Conservation (phyloP, 2,113 vertebrate genomes). For the Phyllopteryx taeniolatus region DNA sequence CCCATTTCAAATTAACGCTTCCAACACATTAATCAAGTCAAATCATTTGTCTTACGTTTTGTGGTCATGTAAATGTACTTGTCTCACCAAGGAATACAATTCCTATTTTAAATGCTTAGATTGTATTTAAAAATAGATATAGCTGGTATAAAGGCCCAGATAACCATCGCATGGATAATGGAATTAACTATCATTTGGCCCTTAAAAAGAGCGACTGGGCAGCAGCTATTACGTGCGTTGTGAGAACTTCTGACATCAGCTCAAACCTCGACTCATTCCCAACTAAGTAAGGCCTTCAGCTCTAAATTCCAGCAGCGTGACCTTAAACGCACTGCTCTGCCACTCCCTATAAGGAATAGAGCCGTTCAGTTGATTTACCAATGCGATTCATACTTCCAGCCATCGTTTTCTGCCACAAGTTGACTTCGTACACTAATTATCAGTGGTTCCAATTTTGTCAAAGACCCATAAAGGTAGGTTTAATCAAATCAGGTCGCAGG, state of each 20-base stretch:
- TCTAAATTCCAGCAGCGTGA: neutral
- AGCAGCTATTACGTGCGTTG: neutral
- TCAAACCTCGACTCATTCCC: neutral
- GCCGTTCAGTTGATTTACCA: neutral
- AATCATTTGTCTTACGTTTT: slow-evolving; percentile 10
- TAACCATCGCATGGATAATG: neutral
- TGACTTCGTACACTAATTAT: neutral
- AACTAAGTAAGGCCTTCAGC: neutral
- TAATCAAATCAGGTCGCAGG: neutral
- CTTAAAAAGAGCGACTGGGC: neutral
- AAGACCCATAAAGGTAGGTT: neutral
- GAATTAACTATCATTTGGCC: neutral
- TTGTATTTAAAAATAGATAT: too few relatives aligned
- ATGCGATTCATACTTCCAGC: neutral
- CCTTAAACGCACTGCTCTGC: neutral
- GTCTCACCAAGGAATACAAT: slow-evolving; percentile 62
- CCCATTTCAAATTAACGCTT: slow-evolving; percentile 74
- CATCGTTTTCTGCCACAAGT: neutral
- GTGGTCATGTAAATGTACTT: slow-evolving; percentile 27
- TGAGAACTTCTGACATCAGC: neutral
- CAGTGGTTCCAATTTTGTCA: neutral
- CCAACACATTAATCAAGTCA: slow-evolving; percentile 37
- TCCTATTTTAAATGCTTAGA: neutral
- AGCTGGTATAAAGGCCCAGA: neutral
- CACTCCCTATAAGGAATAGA: neutral